Conservation (phyloP, 2,797 vertebrate genomes). For the Neomorphus geoffroyi region DNA sequence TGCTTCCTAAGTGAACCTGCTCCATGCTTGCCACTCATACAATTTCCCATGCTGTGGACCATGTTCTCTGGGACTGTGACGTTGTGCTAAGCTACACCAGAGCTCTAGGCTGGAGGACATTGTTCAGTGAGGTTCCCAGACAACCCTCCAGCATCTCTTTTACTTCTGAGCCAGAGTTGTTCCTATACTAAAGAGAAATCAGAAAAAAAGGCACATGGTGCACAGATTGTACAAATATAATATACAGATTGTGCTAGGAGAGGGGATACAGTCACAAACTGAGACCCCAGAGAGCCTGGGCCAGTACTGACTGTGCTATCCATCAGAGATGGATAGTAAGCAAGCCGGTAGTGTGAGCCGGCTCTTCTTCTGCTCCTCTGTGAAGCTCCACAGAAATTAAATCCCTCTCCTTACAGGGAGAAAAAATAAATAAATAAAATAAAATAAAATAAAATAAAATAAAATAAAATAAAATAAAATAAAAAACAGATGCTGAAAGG, state of each 20-base stretch:
- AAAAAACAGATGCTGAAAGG: rapidly evolving
- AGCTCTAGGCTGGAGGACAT: not conserved
- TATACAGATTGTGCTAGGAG: not conserved
- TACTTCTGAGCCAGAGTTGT: not conserved
- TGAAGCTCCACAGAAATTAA: not conserved
- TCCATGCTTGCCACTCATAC: not conserved
- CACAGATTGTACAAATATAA: not conserved
- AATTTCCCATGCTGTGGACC: not conserved
- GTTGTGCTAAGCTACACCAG: not conserved
- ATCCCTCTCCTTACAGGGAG: not conserved
- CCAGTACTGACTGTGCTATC: not conserved
- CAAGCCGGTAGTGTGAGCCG: not conserved
- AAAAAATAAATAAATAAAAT: too few species aligned
- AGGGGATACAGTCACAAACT: not conserved
- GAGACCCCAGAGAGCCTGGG: not conserved
- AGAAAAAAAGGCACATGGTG: rapidly evolving
- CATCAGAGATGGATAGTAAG: not conserved
- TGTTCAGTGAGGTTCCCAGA: not conserved
- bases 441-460: too few species aligned
- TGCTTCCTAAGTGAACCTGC: not conserved
- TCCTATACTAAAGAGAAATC: not conserved
- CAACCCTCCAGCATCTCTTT: not conserved
- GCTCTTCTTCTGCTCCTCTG: not conserved
- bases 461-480: rapidly evolving
- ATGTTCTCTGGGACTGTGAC: not conserved